These are phyloP conservation scores for Tetragonula carbonaria DNA, from an alignment of 2,888 invertebrate genomes.

Conservation along the genomic window DNA sequence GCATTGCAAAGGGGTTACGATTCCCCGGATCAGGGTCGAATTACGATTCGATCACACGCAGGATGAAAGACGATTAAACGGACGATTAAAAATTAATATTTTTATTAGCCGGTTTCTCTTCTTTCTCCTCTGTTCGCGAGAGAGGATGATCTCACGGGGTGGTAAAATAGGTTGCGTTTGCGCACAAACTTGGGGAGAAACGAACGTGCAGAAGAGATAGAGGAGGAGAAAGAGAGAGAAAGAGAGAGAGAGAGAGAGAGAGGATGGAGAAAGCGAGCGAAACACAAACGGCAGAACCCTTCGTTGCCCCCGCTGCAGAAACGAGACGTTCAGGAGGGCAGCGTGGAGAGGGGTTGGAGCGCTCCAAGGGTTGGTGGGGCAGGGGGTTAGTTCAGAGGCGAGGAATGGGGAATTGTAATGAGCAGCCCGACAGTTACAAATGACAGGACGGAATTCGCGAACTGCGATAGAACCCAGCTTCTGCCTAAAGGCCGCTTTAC, in stretches of 20 bases:
- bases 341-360: conserved; percentile 38
- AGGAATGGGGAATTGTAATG: conserved; percentile 84
- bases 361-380: conserved; percentile 38
- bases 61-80: conserved; percentile 67
- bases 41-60: neutral
- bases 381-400: conserved; percentile 71
- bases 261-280: conserved; percentile 53
- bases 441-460: conserved; percentile 84
- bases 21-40: neutral
- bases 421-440: conserved; percentile 84
- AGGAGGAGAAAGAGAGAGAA: conserved; percentile 57
- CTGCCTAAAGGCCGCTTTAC: conserved; percentile 82
- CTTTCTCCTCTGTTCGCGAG: conserved; percentile 23
- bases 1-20: neutral
- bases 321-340: conserved; percentile 63
- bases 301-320: conserved; percentile 64
- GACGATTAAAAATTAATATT: conserved; percentile 73
- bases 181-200: conserved; percentile 50
- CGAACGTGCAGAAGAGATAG: conserved; percentile 48
- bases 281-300: conserved; percentile 67
- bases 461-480: conserved; percentile 82
- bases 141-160: conserved; percentile 40
- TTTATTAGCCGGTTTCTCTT: conserved; percentile 63
- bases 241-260: conserved; percentile 41
- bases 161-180: conserved; percentile 71